Conservation (phyloP, 2,888 invertebrate species). For the Trisateles emortualis region DNA sequence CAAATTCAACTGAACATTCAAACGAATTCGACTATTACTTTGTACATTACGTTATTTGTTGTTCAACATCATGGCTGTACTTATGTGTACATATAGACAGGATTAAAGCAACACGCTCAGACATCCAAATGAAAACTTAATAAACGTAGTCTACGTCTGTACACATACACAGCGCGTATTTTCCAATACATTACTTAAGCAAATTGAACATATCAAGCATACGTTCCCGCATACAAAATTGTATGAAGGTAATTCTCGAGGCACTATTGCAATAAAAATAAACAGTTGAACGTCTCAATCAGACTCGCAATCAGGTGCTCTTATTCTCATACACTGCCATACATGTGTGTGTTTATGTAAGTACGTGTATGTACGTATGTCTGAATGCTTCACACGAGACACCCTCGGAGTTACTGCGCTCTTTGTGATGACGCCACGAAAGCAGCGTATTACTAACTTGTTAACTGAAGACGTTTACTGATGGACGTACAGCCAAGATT, state of each 20-base stretch:
- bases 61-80: too few relatives aligned
- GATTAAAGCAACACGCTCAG: conserved; percentile 16
- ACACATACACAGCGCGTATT: conserved; percentile 26
- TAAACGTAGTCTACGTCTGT: conserved; percentile 37
- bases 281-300: conserved; percentile 67
- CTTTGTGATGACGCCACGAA: conserved; percentile 56
- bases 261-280: conserved; percentile 70
- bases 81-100: too few relatives aligned
- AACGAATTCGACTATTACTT: too few relatives aligned
- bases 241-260: conserved; percentile 60
- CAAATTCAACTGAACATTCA: too few relatives aligned
- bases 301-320: conserved; percentile 82
- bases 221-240: conserved; percentile 39
- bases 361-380: conserved; percentile 38
- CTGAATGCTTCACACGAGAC: conserved; percentile 21
- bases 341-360: conserved; percentile 30
- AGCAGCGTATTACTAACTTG: conserved; percentile 34
- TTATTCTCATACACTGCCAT: conserved; percentile 63
- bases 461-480: too few relatives aligned
- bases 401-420: conserved; percentile 61
- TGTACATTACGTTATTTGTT: too few relatives aligned
- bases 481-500: too few relatives aligned
- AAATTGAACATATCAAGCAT: conserved; percentile 50
- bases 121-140: conserved; percentile 34
- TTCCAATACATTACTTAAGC: conserved; percentile 49